These are phyloP conservation scores for Amaurobius ferox DNA, from an alignment of 2,888 invertebrate genomes.

Conservation along the genomic window DNA sequence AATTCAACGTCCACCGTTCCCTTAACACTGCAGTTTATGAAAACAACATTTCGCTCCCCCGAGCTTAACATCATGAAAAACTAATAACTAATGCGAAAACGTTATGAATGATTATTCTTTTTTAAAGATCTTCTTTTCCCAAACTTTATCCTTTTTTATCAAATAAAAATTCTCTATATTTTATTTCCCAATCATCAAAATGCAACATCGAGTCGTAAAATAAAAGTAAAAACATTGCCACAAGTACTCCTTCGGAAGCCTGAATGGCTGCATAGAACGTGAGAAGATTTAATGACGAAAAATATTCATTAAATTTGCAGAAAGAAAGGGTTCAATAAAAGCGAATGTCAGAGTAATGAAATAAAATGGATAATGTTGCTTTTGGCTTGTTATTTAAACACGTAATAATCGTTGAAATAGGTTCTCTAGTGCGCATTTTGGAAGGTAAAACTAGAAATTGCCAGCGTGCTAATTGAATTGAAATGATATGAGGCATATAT, in stretches of 20 bases:
- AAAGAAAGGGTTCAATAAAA: neutral
- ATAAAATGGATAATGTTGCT: neutral
- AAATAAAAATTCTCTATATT: neutral
- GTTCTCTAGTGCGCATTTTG: neutral
- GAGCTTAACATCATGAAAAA: too few relatives aligned
- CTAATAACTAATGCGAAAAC: too few relatives aligned
- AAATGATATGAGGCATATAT: neutral
- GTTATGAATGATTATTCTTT: too few relatives aligned
- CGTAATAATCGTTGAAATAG: neutral
- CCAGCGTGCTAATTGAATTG: neutral
- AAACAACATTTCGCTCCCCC: too few relatives aligned
- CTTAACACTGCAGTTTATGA: too few relatives aligned
- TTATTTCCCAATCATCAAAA: neutral
- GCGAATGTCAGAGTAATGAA: neutral
- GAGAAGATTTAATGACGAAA: neutral
- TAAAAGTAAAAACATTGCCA: neutral
- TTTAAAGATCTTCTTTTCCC: too few relatives aligned
- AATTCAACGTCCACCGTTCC: too few relatives aligned
- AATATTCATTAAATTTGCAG: conserved; percentile 11
- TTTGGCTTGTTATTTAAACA: neutral
- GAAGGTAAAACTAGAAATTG: neutral
- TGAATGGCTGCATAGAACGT: neutral
- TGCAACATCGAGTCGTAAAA: neutral
- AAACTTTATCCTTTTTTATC: neutral
- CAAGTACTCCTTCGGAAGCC: neutral